Evolutionary conservation across 2,888 invertebrate genomes (phyloP).

Genomic region (Agrenia bidenticulata): DNA sequence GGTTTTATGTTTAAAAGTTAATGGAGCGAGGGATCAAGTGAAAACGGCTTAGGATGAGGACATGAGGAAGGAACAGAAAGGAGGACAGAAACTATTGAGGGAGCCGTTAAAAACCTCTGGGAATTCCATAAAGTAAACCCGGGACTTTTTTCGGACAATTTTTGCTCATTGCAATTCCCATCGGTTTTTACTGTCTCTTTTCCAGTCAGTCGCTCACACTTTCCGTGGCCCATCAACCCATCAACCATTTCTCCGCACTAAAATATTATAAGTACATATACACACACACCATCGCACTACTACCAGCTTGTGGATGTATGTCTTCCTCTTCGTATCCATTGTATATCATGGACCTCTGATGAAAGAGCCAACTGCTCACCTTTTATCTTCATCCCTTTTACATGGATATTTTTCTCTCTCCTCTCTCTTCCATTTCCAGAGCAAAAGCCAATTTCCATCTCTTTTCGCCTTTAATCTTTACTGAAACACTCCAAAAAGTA

Average conservation of each 20-base stretch:
- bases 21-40: slow-evolving; percentile 45
- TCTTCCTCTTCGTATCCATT: not conserved
- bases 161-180: slow-evolving; percentile 45
- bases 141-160: slow-evolving; percentile 47
- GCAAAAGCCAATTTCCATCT: slow-evolving; percentile 23
- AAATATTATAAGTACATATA: too few species aligned
- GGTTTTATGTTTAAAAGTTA: slow-evolving; percentile 36
- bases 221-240: not conserved
- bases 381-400: slow-evolving; percentile 16
- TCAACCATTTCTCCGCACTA: not conserved
- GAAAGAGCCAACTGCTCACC: slow-evolving; percentile 1
- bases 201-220: slow-evolving; percentile 10
- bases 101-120: slow-evolving; percentile 49
- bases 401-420: slow-evolving; percentile 16
- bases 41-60: slow-evolving; percentile 37
- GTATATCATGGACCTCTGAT: not conserved
- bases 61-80: slow-evolving; percentile 5
- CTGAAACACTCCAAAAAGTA: not conserved
- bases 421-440: slow-evolving; percentile 7
- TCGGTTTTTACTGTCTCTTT: slow-evolving; percentile 19
- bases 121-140: slow-evolving; percentile 44
- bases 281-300: too few species aligned
- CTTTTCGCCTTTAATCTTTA: slow-evolving; percentile 17
- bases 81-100: slow-evolving; percentile 25
- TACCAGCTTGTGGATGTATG: too few species aligned